Percentiles rank a stretch among this genome's conserved stretches.
phyloP scores from a whole-genome alignment of 2,113 vertebrate genomes.

The Poeciliopsis turrubarensis region DNA sequence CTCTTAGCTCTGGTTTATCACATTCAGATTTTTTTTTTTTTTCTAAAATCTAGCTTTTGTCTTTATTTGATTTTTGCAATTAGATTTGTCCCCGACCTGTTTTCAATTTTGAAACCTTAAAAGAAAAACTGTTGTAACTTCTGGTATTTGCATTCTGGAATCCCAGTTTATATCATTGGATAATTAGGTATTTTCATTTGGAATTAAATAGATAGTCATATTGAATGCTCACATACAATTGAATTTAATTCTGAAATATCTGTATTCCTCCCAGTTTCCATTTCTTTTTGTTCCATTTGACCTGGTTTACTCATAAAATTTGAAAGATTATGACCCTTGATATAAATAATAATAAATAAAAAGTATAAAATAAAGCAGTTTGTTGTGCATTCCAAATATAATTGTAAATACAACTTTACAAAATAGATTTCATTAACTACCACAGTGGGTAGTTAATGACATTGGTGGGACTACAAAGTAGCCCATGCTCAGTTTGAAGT shows the following conservation, averaged over 20 bases:
- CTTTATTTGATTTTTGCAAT: too few relatives aligned
- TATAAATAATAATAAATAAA: too few relatives aligned
- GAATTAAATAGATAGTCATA: background rate
- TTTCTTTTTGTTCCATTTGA: too few relatives aligned
- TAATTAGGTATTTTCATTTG: background rate
- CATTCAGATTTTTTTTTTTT: constrained; percentile 9
- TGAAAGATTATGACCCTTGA: too few relatives aligned
- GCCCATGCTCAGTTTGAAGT: background rate
- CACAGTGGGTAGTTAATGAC: too few relatives aligned
- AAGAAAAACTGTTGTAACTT: too few relatives aligned
- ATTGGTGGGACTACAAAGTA: background rate
- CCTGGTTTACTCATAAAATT: too few relatives aligned
- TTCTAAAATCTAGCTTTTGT: background rate
- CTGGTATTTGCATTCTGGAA: background rate
- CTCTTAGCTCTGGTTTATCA: constrained; percentile 1
- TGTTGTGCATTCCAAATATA: background rate
- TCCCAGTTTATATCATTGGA: background rate
- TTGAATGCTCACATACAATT: background rate
- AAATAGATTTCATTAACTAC: too few relatives aligned
- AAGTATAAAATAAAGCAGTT: background rate
- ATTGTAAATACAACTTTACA: too few relatives aligned
- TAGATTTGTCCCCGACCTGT: background rate
- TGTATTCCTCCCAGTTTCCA: too few relatives aligned
- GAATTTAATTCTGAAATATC: too few relatives aligned
- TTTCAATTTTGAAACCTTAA: background rate